Conservation (phyloP, 1,140 invertebrate genomes). For the Solenopsis fugax region DNA sequence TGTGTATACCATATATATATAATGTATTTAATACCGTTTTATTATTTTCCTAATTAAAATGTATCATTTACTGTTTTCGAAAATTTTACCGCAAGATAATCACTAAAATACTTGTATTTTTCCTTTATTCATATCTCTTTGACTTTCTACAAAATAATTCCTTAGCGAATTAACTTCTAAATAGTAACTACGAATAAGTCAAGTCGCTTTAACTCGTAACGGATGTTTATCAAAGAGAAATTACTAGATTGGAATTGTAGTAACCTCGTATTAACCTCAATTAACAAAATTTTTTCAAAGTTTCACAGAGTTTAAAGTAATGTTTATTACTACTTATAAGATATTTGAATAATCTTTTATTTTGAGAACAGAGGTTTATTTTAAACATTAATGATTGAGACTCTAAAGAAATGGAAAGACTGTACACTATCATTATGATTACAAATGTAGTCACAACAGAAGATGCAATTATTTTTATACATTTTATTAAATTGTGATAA, state of each 20-base stretch:
- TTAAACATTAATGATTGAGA: not conserved
- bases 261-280: not conserved
- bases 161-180: not conserved
- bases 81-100: not conserved
- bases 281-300: constrained; percentile 21
- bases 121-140: not conserved
- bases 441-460: not conserved
- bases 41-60: not conserved
- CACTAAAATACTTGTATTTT: not conserved
- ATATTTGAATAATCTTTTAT: constrained; percentile 11
- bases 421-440: not conserved
- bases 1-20: not conserved
- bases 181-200: not conserved
- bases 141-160: not conserved
- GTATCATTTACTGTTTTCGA: not conserved
- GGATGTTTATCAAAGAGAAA: not conserved
- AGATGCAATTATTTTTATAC: not conserved
- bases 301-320: constrained; percentile 10
- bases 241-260: constrained; percentile 5
- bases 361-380: constrained; percentile 10
- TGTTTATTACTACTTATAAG: constrained; percentile 17
- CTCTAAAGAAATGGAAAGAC: not conserved
- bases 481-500: not conserved
- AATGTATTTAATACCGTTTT: not conserved
- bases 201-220: not conserved